Evolutionary conservation across 2,888 invertebrate species (phyloP).

Genomic region (Acrobasis suavella): DNA sequence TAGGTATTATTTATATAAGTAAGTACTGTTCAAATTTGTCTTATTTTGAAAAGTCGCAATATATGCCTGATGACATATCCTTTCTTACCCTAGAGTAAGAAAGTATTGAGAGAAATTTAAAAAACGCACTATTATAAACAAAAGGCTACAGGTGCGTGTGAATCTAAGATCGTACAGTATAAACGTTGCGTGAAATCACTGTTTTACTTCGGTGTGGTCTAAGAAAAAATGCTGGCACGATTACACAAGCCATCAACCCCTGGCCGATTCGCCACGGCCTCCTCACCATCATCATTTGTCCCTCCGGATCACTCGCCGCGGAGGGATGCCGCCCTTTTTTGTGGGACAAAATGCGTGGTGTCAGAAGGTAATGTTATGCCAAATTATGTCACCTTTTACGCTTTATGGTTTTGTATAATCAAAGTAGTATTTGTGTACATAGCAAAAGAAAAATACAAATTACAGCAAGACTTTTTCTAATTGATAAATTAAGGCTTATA

Average conservation of each 20-base stretch:
- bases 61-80: too few relatives aligned
- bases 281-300: slow-evolving; percentile 69
- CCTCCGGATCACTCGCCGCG: slow-evolving; percentile 42
- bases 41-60: too few relatives aligned
- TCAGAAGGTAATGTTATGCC: slow-evolving; percentile 18
- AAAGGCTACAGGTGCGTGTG: slow-evolving; percentile 70
- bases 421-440: slow-evolving; percentile 7
- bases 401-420: slow-evolving; percentile 19
- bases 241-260: slow-evolving; percentile 77
- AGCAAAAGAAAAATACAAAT: background rate
- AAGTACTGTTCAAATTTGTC: too few relatives aligned
- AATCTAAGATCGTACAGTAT: slow-evolving; percentile 38
- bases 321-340: slow-evolving; percentile 52
- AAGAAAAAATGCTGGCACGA: slow-evolving; percentile 65
- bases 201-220: slow-evolving; percentile 80
- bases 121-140: slow-evolving; percentile 55
- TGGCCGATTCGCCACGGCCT: slow-evolving; percentile 69
- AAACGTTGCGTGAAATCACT: slow-evolving; percentile 73
- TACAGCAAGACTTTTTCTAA: background rate
- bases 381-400: slow-evolving; percentile 17
- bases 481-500: background rate
- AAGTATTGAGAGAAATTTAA: background rate
- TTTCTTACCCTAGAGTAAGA: too few relatives aligned
- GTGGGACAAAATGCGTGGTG: slow-evolving; percentile 27
- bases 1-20: too few relatives aligned